These are phyloP conservation scores for Chironomus tentans DNA, from an alignment of 2,888 invertebrate species.

Conservation along the genomic window DNA sequence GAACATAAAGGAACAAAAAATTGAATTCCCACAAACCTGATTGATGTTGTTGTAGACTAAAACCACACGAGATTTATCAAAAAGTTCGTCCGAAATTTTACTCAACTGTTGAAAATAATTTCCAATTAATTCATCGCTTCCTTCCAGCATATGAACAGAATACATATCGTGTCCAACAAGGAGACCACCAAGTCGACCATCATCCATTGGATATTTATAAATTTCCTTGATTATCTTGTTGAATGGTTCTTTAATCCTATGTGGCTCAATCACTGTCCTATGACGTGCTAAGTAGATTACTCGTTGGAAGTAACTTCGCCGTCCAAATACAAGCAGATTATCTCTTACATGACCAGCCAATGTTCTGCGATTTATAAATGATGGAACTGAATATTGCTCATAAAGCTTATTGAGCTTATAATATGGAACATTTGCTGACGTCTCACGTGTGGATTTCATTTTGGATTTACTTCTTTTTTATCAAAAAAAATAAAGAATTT, in stretches of 20 bases:
- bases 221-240: conserved; percentile 3
- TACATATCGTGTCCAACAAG: conserved; percentile 28
- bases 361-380: conserved; percentile 28
- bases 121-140: conserved; percentile 28
- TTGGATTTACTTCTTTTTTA: no score
- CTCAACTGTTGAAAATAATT: conserved; percentile 27
- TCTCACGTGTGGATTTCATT: not conserved
- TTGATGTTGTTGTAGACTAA: conserved; percentile 29
- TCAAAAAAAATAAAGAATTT: no score
- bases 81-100: conserved; percentile 12
- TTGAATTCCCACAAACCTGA: conserved; percentile 21
- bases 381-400: conserved; percentile 17
- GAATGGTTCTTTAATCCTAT: conserved; percentile 23
- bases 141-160: conserved; percentile 29
- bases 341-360: conserved; percentile 28
- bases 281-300: conserved; percentile 28
- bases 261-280: conserved; percentile 7
- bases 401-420: conserved; percentile 20
- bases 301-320: conserved; percentile 28
- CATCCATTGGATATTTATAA: conserved; percentile 16
- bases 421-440: conserved; percentile 14
- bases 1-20: not conserved
- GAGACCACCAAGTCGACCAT: conserved; percentile 10
- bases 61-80: conserved; percentile 26
- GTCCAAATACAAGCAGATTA: conserved; percentile 27